A percentile compares a stretch with the other conserved stretches of the same genome.
Evolutionary conservation across 2,797 vertebrate species (phyloP).

Genomic region (Falco columbarius): DNA sequence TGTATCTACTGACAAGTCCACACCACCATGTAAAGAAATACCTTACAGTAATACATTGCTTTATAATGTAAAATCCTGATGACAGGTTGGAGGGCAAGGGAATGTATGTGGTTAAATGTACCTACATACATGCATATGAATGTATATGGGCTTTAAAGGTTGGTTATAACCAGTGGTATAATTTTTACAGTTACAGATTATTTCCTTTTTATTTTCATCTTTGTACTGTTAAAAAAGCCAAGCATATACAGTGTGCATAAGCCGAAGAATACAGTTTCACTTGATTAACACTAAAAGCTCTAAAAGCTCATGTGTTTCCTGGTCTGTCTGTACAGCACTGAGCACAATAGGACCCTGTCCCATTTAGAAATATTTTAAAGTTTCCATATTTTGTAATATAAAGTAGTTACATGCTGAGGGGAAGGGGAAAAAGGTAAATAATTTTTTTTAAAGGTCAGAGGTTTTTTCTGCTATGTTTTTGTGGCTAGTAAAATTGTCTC

Average conservation of each 20-base stretch:
- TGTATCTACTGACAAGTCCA: background rate
- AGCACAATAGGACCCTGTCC: background rate
- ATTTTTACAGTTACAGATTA: background rate
- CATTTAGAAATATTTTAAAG: background rate
- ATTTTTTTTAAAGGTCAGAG: background rate
- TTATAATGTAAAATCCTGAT: background rate
- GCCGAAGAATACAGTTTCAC: background rate
- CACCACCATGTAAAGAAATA: background rate
- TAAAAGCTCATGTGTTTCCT: constrained; percentile 28
- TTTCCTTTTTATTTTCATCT: constrained; percentile 21
- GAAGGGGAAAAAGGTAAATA: background rate
- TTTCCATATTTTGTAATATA: background rate
- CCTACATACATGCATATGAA: background rate
- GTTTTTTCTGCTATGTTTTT: background rate
- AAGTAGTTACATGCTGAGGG: background rate
- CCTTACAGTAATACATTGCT: background rate
- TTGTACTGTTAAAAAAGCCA: constrained; percentile 7
- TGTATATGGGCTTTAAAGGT: background rate
- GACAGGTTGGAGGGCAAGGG: background rate
- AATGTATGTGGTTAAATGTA: background rate
- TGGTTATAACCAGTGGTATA: background rate
- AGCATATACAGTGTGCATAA: background rate
- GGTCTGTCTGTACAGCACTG: background rate
- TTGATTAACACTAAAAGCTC: constrained; percentile 34
- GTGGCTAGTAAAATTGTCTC: background rate